Conservation (phyloP, 1,140 invertebrate species). For the Drosophila leontia region DNA sequence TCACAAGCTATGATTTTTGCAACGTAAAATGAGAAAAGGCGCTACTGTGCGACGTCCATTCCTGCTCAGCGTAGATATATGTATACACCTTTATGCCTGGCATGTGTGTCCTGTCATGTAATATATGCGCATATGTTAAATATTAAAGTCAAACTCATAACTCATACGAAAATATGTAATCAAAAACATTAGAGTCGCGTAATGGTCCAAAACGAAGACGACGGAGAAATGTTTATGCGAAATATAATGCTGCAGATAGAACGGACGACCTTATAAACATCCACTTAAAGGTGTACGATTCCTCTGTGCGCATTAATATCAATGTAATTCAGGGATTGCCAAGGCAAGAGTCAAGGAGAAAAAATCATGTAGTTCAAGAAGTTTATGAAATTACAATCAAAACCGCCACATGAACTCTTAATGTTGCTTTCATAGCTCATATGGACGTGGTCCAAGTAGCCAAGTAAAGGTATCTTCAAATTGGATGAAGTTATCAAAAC, state of each 20-base stretch:
- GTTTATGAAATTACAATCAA: background rate
- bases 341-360: background rate
- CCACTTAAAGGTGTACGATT: background rate
- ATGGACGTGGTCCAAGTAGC: background rate
- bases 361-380: background rate
- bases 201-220: slow-evolving; percentile 10
- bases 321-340: background rate
- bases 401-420: background rate
- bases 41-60: background rate
- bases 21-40: too few relatives aligned
- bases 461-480: background rate
- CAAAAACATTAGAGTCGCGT: slow-evolving; percentile 43
- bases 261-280: background rate
- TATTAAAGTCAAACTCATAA: slow-evolving; percentile 33
- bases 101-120: slow-evolving; percentile 15
- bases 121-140: slow-evolving; percentile 49
- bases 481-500: background rate
- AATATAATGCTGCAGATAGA: background rate
- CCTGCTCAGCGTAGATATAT: slow-evolving; percentile 9
- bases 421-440: background rate
- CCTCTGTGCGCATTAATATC: background rate
- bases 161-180: slow-evolving; percentile 51
- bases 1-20: too few relatives aligned
- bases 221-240: background rate
- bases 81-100: slow-evolving; percentile 19